A percentile compares a stretch with the other conserved stretches of the same genome.
phyloP scores from a whole-genome alignment of 1,140 invertebrate genomes.

The Rhysida immarginata region DNA sequence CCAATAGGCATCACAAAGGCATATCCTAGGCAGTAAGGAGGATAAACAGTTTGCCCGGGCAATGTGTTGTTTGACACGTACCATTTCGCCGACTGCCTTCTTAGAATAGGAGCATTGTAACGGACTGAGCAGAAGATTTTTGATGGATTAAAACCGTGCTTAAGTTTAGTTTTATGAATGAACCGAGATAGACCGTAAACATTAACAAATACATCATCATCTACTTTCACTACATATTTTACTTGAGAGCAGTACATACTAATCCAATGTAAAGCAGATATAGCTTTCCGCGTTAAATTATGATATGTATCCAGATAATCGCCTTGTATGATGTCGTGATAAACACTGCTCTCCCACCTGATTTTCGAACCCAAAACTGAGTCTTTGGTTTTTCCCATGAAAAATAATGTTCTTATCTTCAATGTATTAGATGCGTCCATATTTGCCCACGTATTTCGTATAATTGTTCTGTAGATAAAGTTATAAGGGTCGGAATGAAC shows the following conservation, averaged over 20 bases:
- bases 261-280: slow-evolving; percentile 13
- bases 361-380: slow-evolving; percentile 18
- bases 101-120: slow-evolving; percentile 23
- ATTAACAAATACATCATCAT: too few species aligned
- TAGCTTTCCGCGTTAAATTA: slow-evolving; percentile 9
- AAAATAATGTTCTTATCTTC: slow-evolving; percentile 19
- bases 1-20: slow-evolving; percentile 25
- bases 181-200: slow-evolving; percentile 19
- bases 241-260: slow-evolving; percentile 11
- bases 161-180: slow-evolving; percentile 28
- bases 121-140: slow-evolving; percentile 27
- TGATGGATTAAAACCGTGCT: slow-evolving; percentile 23
- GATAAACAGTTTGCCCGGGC: slow-evolving; percentile 22
- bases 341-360: slow-evolving; percentile 20
- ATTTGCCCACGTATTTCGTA: slow-evolving; percentile 27
- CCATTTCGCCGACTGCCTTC: slow-evolving; percentile 28
- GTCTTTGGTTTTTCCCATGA: slow-evolving; percentile 22
- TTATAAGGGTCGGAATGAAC: slow-evolving; percentile 24
- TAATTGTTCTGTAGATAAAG: neutral
- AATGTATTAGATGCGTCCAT: neutral
- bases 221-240: slow-evolving; percentile 20
- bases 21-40: slow-evolving; percentile 29
- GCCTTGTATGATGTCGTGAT: slow-evolving; percentile 17
- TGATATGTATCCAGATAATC: slow-evolving; percentile 12
- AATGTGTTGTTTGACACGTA: slow-evolving; percentile 25